Conservation (phyloP, 2,113 vertebrate genomes). For the Xerus inauris region DNA sequence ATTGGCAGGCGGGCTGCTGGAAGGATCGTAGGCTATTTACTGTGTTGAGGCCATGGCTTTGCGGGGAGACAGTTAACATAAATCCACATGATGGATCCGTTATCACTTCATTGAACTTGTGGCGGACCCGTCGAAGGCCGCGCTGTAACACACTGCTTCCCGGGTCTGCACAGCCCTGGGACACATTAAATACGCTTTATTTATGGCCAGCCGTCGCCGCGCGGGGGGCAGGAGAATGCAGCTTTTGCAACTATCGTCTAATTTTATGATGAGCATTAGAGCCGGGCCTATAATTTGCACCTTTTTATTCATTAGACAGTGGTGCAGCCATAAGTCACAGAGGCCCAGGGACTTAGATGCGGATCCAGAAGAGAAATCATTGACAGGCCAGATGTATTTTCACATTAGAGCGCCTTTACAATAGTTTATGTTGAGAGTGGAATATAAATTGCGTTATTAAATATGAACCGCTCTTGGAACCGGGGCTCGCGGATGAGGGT, state of each 20-base stretch:
- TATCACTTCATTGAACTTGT: constrained; percentile 91
- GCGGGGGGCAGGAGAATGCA: constrained; percentile 89
- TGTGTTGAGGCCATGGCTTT: constrained; percentile 89
- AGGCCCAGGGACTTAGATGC: constrained; percentile 90
- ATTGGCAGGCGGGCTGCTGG: constrained; percentile 87
- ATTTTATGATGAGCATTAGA: constrained; percentile 93
- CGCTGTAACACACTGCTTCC: constrained; percentile 87
- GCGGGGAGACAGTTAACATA: constrained; percentile 91
- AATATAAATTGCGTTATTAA: constrained; percentile 94
- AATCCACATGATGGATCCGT: constrained; percentile 92
- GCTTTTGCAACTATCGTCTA: constrained; percentile 91
- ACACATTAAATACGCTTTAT: constrained; percentile 93
- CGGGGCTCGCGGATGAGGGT: constrained; percentile 72
- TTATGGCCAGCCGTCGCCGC: constrained; percentile 87
- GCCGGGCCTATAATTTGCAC: constrained; percentile 90
- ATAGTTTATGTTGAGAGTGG: constrained; percentile 92
- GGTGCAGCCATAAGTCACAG: constrained; percentile 90
- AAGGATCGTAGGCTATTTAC: constrained; percentile 90
- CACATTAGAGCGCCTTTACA: constrained; percentile 91
- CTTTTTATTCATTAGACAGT: constrained; percentile 93
- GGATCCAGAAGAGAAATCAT: constrained; percentile 92
- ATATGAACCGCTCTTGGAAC: constrained; percentile 87
- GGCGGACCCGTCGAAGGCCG: constrained; percentile 89
- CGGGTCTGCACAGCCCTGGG: constrained; percentile 86
- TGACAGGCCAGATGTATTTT: constrained; percentile 93